phyloP scores from a whole-genome alignment of 1,140 invertebrate genomes.

The Adelges cooleyi region DNA sequence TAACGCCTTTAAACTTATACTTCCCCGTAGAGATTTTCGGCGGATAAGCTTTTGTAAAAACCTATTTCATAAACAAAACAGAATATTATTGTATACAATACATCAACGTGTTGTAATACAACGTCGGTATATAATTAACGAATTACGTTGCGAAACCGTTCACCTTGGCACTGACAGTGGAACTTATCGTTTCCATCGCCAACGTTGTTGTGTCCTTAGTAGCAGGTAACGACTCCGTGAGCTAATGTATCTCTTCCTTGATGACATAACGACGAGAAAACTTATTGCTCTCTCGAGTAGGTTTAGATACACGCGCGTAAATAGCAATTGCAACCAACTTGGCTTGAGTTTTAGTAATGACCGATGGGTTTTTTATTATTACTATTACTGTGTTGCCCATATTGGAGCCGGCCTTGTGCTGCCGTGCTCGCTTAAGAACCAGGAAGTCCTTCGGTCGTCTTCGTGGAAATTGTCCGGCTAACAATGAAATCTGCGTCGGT shows the following conservation, averaged over 20 bases:
- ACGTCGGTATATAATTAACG: no score
- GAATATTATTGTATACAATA: no score
- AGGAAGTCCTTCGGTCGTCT: slow-evolving; percentile 10
- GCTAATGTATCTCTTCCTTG: slow-evolving; percentile 1
- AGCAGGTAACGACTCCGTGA: neutral
- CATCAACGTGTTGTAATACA: no score
- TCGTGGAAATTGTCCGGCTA: no score
- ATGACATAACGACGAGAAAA: slow-evolving; percentile 13
- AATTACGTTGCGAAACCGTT: slow-evolving; percentile 2
- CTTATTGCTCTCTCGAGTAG: no score
- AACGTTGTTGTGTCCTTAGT: neutral
- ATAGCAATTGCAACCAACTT: no score
- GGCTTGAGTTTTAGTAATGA: no score
- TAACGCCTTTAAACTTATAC: neutral
- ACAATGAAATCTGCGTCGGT: no score
- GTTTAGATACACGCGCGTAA: no score
- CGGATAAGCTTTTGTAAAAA: neutral
- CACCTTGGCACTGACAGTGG: slow-evolving; percentile 19
- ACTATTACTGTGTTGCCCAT: neutral
- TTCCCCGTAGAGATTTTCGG: neutral
- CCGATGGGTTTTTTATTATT: neutral
- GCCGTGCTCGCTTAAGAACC: neutral
- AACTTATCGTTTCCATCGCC: neutral
- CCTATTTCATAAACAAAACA: neutral
- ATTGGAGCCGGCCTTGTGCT: neutral